These are phyloP conservation scores for Tretioscincus oriximinensis DNA, from an alignment of 2,113 vertebrate species.

Conservation along the genomic window DNA sequence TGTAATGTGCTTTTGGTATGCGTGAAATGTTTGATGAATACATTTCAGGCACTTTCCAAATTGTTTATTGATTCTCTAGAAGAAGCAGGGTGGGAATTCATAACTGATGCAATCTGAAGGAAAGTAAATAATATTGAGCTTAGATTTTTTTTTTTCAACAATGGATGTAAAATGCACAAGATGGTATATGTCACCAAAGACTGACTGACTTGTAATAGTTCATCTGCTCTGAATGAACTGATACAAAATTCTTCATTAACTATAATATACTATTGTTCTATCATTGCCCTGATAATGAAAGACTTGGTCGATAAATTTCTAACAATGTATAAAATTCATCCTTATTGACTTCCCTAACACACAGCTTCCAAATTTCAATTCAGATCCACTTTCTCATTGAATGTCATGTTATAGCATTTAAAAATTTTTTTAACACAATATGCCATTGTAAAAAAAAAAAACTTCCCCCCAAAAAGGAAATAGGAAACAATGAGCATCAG, in stretches of 20 bases:
- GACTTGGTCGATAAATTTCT: not conserved
- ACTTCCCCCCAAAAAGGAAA: no score
- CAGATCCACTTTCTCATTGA: not conserved
- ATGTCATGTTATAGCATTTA: not conserved
- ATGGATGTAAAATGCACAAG: conserved; percentile 35
- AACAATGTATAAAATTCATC: not conserved
- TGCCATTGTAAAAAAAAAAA: not conserved
- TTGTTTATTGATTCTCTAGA: conserved; percentile 60
- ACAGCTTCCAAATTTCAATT: not conserved
- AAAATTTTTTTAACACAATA: not conserved
- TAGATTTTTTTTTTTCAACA: conserved; percentile 38
- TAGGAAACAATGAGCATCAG: no score
- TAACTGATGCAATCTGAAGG: conserved; percentile 38
- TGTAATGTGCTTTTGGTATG: conserved; percentile 48
- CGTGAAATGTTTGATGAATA: conserved; percentile 58
- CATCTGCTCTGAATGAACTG: not conserved
- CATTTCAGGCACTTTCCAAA: conserved; percentile 64
- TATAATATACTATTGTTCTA: not conserved
- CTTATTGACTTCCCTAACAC: not conserved
- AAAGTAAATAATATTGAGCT: conserved; percentile 17
- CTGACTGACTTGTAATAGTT: conserved; percentile 8
- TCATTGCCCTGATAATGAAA: not conserved
- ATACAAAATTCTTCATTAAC: not conserved
- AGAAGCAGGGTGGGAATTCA: conserved; percentile 7
- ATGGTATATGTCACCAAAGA: not conserved